Conservation (phyloP, 2,888 invertebrate genomes). For the Acanthosepion pharaonis region DNA sequence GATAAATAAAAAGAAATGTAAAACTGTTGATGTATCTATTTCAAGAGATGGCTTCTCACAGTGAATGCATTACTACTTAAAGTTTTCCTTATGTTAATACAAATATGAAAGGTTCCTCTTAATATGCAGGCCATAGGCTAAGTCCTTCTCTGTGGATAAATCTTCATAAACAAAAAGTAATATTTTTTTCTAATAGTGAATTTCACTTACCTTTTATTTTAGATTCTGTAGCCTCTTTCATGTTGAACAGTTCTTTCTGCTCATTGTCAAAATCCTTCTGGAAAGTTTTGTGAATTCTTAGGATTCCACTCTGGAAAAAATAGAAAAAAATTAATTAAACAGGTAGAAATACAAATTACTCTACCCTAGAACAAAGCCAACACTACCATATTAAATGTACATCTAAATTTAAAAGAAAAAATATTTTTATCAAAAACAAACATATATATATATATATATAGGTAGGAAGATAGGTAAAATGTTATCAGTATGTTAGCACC, state of each 20-base stretch:
- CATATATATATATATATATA: too few species aligned
- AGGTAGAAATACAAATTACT: too few species aligned
- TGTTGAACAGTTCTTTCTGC: background rate
- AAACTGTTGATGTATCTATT: background rate
- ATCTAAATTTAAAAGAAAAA: too few species aligned
- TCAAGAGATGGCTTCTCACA: background rate
- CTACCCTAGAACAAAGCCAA: too few species aligned
- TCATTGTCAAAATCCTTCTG: background rate
- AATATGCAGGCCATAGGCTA: background rate
- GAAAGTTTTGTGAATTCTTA: constrained; percentile 17
- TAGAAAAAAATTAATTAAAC: background rate
- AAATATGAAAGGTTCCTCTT: background rate
- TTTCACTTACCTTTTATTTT: constrained; percentile 1
- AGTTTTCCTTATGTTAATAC: background rate
- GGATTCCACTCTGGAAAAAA: background rate
- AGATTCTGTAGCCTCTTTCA: background rate
- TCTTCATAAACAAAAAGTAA: background rate
- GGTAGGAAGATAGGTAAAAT: too few species aligned
- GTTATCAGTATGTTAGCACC: too few species aligned
- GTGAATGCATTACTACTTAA: background rate
- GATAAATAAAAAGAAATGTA: too few species aligned
- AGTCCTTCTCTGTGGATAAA: background rate
- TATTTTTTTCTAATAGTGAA: background rate
- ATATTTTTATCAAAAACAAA: too few species aligned
- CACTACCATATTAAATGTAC: too few species aligned